Conservation (phyloP, 1,140 invertebrate genomes). For the Scaptomyza montana region DNA sequence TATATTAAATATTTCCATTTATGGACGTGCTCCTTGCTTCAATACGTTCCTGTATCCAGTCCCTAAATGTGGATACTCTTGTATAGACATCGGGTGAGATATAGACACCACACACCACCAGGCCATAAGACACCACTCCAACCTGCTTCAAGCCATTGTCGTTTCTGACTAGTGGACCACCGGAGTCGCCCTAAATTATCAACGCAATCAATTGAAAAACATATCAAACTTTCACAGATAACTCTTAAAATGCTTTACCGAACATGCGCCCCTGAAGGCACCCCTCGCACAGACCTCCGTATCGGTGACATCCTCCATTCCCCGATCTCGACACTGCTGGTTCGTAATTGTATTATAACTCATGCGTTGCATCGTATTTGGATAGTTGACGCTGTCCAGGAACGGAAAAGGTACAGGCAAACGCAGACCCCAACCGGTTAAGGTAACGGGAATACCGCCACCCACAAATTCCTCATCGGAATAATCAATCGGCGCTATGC, state of each 20-base stretch:
- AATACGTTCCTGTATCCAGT: constrained; percentile 83
- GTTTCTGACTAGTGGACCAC: constrained; percentile 86
- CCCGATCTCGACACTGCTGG: constrained; percentile 50
- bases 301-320: constrained; percentile 69
- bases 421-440: constrained; percentile 80
- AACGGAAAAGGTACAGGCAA: constrained; percentile 59
- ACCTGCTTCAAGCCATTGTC: constrained; percentile 81
- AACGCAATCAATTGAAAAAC: too few species aligned
- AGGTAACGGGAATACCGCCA: constrained; percentile 57
- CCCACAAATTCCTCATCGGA: constrained; percentile 41
- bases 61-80: constrained; percentile 83
- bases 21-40: background rate
- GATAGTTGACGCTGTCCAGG: constrained; percentile 63
- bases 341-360: constrained; percentile 72
- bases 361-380: constrained; percentile 67
- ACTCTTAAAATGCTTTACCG: constrained; percentile 44
- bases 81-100: constrained; percentile 86
- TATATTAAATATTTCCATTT: too few species aligned
- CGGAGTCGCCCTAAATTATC: constrained; percentile 87
- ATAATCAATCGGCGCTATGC: constrained; percentile 54
- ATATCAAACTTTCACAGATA: too few species aligned
- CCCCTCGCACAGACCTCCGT: constrained; percentile 84
- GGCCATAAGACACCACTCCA: constrained; percentile 89
- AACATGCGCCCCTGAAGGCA: constrained; percentile 82
- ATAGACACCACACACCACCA: constrained; percentile 84